Conservation (phyloP, 2,797 vertebrate species). For the Pogoniulus pusillus region DNA sequence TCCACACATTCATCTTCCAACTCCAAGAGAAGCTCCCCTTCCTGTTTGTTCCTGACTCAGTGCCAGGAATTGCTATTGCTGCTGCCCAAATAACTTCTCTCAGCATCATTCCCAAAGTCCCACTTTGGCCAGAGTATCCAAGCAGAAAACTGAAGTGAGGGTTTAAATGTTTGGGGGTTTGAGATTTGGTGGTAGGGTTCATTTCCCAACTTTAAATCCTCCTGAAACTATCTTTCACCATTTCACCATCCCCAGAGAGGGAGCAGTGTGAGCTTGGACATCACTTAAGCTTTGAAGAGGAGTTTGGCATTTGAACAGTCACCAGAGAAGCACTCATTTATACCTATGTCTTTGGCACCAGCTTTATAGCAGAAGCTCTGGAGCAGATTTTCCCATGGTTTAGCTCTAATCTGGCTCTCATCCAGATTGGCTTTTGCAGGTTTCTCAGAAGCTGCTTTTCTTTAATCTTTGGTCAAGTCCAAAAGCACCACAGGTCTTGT, state of each 20-base stretch:
- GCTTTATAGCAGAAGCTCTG: background rate
- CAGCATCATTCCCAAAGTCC: background rate
- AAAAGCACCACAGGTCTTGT: background rate
- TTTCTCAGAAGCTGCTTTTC: background rate
- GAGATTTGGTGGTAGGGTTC: background rate
- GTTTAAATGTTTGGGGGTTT: background rate
- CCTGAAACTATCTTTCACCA: background rate
- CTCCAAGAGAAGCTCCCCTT: background rate
- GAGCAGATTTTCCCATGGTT: background rate
- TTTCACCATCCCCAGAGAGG: background rate
- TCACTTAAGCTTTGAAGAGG: background rate
- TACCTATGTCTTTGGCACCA: background rate
- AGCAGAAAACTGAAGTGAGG: background rate
- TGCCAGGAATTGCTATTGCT: background rate
- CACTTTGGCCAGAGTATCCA: background rate
- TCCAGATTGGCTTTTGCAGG: background rate
- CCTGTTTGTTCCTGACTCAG: background rate
- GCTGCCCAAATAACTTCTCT: background rate
- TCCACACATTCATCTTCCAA: background rate
- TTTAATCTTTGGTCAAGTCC: background rate
- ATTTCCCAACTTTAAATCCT: background rate
- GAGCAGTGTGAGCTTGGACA: rapidly evolving
- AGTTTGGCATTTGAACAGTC: background rate
- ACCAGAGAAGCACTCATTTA: background rate
- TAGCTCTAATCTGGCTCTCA: background rate